Evolutionary conservation across 1,140 invertebrate genomes (phyloP).

Genomic region (Drosophila sp.): DNA sequence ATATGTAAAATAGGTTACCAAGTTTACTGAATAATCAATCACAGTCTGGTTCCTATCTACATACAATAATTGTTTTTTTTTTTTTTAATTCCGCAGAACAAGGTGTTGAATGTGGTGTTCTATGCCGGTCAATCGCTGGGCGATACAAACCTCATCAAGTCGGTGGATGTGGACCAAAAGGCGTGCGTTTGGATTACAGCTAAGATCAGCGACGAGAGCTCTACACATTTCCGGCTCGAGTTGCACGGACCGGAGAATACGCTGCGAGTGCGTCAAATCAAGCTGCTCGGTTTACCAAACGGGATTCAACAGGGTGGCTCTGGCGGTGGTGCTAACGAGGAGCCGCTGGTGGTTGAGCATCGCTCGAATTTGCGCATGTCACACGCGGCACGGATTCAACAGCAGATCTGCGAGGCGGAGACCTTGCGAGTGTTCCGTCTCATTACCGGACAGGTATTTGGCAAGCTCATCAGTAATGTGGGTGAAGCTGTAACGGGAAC

Average conservation of each 20-base stretch:
- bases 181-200: constrained; percentile 94
- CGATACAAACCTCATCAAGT: constrained; percentile 91
- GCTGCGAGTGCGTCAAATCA: constrained; percentile 93
- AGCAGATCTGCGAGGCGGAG: constrained; percentile 95
- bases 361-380: constrained; percentile 62
- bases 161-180: constrained; percentile 93
- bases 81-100: constrained; percentile 88
- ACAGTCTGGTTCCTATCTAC: too few species aligned
- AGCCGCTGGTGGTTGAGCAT: constrained; percentile 50
- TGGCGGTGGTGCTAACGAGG: constrained; percentile 8
- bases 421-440: constrained; percentile 97
- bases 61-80: too few species aligned
- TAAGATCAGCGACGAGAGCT: constrained; percentile 86
- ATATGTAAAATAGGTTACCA: too few species aligned
- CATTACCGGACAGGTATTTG: constrained; percentile 95
- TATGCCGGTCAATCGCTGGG: constrained; percentile 92
- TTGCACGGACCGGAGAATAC: constrained; percentile 96
- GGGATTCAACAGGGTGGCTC: constrained; percentile 8
- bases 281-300: constrained; percentile 74
- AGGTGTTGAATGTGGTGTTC: constrained; percentile 93
- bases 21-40: too few species aligned
- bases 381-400: constrained; percentile 88
- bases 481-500: constrained; percentile 84
- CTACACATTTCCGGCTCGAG: constrained; percentile 89
- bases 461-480: constrained; percentile 89